Conservation (phyloP, 1,140 invertebrate species). For the Steinernema feltiae region DNA sequence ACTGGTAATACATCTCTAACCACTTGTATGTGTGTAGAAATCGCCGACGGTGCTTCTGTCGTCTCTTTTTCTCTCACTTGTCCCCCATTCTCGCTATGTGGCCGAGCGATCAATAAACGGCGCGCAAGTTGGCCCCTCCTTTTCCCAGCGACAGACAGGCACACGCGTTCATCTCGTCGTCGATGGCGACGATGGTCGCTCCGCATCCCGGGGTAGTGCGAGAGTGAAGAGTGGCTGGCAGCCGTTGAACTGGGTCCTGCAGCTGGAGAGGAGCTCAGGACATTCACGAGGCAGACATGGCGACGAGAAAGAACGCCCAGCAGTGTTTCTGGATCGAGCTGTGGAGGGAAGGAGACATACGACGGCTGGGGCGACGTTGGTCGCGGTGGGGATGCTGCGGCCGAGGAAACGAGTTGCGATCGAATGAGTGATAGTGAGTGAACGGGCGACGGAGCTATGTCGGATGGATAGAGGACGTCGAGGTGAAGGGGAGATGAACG, state of each 20-base stretch:
- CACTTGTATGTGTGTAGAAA: conserved; percentile 12
- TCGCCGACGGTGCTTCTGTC: conserved; percentile 8
- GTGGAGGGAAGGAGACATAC: not conserved
- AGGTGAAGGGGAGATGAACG: not conserved
- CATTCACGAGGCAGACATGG: not conserved
- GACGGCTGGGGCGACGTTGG: not conserved
- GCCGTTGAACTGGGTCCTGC: not conserved
- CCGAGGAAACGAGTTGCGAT: conserved; percentile 6
- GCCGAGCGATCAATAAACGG: conserved; percentile 9
- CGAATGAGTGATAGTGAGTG: conserved; percentile 9
- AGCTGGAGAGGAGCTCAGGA: not conserved
- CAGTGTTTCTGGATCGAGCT: conserved; percentile 9
- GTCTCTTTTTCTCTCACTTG: conserved; percentile 11
- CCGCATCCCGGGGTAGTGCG: not conserved
- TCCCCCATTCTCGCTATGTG: not conserved
- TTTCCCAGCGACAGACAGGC: conserved; percentile 7
- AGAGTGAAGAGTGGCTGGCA: not conserved
- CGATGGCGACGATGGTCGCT: conserved; percentile 12
- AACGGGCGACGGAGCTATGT: not conserved
- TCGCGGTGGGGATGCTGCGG: conserved; percentile 5
- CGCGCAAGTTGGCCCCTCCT: conserved; percentile 14
- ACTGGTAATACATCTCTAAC: conserved; percentile 14
- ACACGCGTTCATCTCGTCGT: conserved; percentile 11
- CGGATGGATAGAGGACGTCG: not conserved
- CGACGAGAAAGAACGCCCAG: not conserved